A percentile compares a stretch with the other conserved stretches of the same genome.
Evolutionary conservation across 2,797 vertebrate species (phyloP).

Genomic region (Scolopax bukidnonensis): DNA sequence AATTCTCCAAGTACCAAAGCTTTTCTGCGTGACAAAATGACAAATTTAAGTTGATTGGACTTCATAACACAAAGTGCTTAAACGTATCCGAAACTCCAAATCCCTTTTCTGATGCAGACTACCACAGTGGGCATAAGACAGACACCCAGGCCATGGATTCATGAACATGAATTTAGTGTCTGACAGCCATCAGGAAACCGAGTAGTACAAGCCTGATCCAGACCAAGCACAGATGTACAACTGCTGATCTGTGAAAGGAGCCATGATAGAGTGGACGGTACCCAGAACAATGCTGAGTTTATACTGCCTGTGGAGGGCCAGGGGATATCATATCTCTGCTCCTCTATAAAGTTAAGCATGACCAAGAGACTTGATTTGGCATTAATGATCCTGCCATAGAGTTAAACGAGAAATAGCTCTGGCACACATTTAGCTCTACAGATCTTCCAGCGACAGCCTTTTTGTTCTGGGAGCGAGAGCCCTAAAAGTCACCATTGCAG

Average conservation of each 20-base stretch:
- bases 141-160: background rate
- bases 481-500: background rate
- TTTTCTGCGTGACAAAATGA: background rate
- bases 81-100: background rate
- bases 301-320: background rate
- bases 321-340: background rate
- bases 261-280: rapidly evolving
- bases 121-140: background rate
- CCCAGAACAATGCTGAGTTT: background rate
- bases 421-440: background rate
- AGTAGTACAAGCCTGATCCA: background rate
- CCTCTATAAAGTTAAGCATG: background rate
- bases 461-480: background rate
- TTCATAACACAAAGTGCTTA: background rate
- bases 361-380: background rate
- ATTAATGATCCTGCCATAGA: background rate
- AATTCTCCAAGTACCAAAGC: background rate
- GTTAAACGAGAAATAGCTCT: background rate
- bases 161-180: background rate
- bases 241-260: background rate
- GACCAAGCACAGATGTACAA: background rate
- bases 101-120: background rate
- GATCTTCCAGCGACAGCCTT: background rate
- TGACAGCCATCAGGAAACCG: background rate
- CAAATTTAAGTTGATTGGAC: background rate